These are phyloP conservation scores for Sphaerophoria rueppellii DNA, from an alignment of 2,888 invertebrate species.

Conservation along the genomic window DNA sequence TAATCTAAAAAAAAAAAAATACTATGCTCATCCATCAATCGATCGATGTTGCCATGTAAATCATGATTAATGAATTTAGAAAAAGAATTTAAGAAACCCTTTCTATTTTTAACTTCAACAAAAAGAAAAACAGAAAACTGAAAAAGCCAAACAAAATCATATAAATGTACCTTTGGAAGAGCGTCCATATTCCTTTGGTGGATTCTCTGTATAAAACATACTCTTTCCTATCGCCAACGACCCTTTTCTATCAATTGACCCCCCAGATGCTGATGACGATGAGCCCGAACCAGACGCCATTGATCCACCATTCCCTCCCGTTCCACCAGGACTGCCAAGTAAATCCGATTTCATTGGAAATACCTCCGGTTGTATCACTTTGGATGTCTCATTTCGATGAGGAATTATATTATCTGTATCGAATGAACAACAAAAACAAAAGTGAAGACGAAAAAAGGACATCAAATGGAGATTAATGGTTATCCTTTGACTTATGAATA, in stretches of 20 bases:
- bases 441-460: constrained; percentile 10
- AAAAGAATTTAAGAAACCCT: not conserved
- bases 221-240: constrained; percentile 82
- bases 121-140: not conserved
- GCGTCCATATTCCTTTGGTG: constrained; percentile 81
- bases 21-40: constrained; percentile 5
- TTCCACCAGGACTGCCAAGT: constrained; percentile 75
- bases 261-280: constrained; percentile 76
- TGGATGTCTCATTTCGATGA: constrained; percentile 80
- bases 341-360: constrained; percentile 81
- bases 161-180: constrained; percentile 76
- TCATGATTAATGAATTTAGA: constrained; percentile 9
- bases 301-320: constrained; percentile 73
- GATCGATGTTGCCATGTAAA: not conserved
- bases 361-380: constrained; percentile 80
- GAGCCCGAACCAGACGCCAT: constrained; percentile 68
- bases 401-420: constrained; percentile 79
- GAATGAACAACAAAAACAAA: constrained; percentile 21
- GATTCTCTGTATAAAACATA: constrained; percentile 82
- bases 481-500: constrained; percentile 49
- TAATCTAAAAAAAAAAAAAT: not conserved
- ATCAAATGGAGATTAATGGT: constrained; percentile 70
- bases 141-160: constrained; percentile 66
- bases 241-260: constrained; percentile 79
- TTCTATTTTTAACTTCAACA: constrained; percentile 11